Evolutionary conservation across 2,113 vertebrate genomes (phyloP).

Genomic region (Syrmaticus mikado): DNA sequence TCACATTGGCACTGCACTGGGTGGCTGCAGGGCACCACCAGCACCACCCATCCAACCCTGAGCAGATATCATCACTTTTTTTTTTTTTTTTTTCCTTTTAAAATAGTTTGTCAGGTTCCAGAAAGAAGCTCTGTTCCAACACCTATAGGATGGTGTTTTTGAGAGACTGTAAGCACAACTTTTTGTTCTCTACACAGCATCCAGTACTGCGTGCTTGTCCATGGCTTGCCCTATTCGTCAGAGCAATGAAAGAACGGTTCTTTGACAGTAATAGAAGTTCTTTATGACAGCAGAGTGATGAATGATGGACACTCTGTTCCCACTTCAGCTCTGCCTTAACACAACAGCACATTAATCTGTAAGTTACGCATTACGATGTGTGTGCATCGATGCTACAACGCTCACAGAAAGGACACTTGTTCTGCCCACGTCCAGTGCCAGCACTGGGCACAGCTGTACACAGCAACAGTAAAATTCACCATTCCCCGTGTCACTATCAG

Average conservation of each 20-base stretch:
- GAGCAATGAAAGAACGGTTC: slow-evolving; percentile 14
- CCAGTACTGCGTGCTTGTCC: not conserved
- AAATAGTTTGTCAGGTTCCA: not conserved
- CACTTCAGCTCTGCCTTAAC: slow-evolving; percentile 9
- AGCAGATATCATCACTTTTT: not conserved
- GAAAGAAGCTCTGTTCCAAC: not conserved
- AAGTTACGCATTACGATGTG: not conserved
- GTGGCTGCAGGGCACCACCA: not conserved
- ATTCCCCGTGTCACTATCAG: not conserved
- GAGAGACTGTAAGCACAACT: not conserved
- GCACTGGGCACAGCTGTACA: not conserved
- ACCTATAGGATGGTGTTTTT: not conserved
- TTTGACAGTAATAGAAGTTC: slow-evolving; percentile 7
- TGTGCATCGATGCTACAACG: not conserved
- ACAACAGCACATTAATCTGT: not conserved
- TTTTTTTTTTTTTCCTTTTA: not conserved
- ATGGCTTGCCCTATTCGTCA: not conserved
- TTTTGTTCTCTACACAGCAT: not conserved
- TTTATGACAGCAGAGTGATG: slow-evolving; percentile 14
- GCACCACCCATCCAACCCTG: accelerated
- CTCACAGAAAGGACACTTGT: not conserved
- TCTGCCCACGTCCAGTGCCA: not conserved
- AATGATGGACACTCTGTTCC: not conserved
- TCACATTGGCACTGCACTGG: not conserved
- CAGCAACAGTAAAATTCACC: not conserved